Conservation (phyloP, 2,888 invertebrate genomes). For the Oscheius onirici region DNA sequence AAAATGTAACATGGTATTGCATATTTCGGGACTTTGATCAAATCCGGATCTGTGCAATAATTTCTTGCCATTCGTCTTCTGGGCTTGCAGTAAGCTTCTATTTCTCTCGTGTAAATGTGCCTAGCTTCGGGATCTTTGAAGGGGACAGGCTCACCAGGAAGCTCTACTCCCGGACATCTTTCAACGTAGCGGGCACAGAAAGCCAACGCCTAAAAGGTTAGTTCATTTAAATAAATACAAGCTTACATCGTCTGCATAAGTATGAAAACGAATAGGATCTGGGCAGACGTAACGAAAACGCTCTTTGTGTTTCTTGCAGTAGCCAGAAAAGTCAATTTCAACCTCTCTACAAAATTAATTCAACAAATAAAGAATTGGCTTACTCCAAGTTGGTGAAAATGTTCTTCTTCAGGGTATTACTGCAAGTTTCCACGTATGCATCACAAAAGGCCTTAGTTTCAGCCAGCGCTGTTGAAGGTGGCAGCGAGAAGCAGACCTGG, state of each 20-base stretch:
- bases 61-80: constrained; percentile 41
- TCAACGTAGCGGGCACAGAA: constrained; percentile 53
- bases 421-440: constrained; percentile 52
- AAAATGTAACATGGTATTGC: constrained; percentile 45
- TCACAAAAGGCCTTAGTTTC: constrained; percentile 54
- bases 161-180: constrained; percentile 42
- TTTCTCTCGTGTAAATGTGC: constrained; percentile 53
- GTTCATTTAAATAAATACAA: not conserved
- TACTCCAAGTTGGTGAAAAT: constrained; percentile 51
- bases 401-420: constrained; percentile 42
- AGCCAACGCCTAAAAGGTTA: constrained; percentile 43
- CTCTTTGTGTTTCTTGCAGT: constrained; percentile 49
- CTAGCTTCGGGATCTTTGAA: constrained; percentile 44
- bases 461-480: constrained; percentile 45
- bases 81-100: constrained; percentile 46
- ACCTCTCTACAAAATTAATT: constrained; percentile 35
- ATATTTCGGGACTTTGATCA: constrained; percentile 48
- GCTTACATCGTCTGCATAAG: constrained; percentile 46
- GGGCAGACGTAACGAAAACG: constrained; percentile 54
- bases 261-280: constrained; percentile 49
- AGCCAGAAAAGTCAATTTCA: constrained; percentile 46
- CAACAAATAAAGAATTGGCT: not conserved
- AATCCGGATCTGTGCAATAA: constrained; percentile 54
- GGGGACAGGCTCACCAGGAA: constrained; percentile 44
- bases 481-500: constrained; percentile 49